phyloP scores from a whole-genome alignment of 1,140 invertebrate genomes.

The Drosophila bipectinata region DNA sequence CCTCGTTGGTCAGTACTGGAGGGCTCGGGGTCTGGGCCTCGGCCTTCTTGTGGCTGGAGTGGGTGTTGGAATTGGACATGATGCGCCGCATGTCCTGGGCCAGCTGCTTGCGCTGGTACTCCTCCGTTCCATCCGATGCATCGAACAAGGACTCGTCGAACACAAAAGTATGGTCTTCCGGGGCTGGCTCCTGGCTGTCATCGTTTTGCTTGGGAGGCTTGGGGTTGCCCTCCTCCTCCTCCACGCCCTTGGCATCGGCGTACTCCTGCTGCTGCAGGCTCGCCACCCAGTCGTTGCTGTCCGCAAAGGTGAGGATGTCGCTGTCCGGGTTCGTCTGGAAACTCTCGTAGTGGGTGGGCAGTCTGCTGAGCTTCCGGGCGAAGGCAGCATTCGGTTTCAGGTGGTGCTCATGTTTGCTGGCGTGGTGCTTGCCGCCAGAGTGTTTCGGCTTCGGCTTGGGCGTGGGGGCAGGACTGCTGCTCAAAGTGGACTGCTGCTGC shows the following conservation, averaged over 20 bases:
- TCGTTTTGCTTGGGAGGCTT: constrained; percentile 10
- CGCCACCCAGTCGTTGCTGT: constrained; percentile 67
- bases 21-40: constrained; percentile 12
- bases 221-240: neutral
- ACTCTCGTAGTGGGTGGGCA: constrained; percentile 80
- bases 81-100: constrained; percentile 82
- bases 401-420: constrained; percentile 63
- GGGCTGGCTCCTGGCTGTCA: constrained; percentile 8
- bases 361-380: constrained; percentile 59
- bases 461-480: neutral
- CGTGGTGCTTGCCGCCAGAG: constrained; percentile 40
- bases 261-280: constrained; percentile 68
- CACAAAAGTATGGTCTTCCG: constrained; percentile 55
- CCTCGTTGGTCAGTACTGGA: constrained; percentile 12
- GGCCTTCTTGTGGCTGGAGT: constrained; percentile 27
- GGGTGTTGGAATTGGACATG: constrained; percentile 72
- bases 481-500: constrained; percentile 13
- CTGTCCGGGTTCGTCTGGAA: constrained; percentile 80
- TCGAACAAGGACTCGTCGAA: constrained; percentile 76
- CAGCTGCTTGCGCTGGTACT: constrained; percentile 79
- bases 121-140: constrained; percentile 64
- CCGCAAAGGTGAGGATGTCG: constrained; percentile 74
- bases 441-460: constrained; percentile 8
- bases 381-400: constrained; percentile 60
- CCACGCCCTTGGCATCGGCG: constrained; percentile 48